Conservation (phyloP, 1,140 invertebrate species). For the Drosophila seguyi region DNA sequence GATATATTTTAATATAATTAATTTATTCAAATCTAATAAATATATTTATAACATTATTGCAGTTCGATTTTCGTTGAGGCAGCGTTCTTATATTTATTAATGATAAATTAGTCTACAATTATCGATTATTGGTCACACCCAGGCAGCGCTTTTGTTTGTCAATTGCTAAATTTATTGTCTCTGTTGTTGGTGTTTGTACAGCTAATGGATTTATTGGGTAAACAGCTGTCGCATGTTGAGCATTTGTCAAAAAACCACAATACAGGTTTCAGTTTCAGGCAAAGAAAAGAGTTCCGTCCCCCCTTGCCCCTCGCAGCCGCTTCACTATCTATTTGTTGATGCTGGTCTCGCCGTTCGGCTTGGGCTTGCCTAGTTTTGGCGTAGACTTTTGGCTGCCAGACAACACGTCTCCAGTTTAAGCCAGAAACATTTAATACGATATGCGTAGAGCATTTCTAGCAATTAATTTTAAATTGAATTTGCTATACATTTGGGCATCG, state of each 20-base stretch:
- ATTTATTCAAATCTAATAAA: background rate
- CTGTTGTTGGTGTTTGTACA: conserved; percentile 62
- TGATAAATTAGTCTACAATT: conserved; percentile 74
- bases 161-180: conserved; percentile 66
- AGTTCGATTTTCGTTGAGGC: background rate
- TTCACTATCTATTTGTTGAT: conserved; percentile 17
- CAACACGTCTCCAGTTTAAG: conserved; percentile 51
- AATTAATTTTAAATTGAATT: conserved; percentile 10
- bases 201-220: conserved; percentile 82
- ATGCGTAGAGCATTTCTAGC: conserved; percentile 10
- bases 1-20: background rate
- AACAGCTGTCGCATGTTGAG: conserved; percentile 76
- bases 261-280: conserved; percentile 60
- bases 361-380: conserved; percentile 43
- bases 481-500: background rate
- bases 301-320: background rate
- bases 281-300: conserved; percentile 38
- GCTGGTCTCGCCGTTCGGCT: conserved; percentile 12
- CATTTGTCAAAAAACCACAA: conserved; percentile 75
- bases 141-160: conserved; percentile 53
- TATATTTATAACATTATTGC: background rate
- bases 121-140: conserved; percentile 70
- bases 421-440: conserved; percentile 13
- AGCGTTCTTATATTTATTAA: conserved; percentile 23
- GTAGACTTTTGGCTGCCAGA: conserved; percentile 45